Evolutionary conservation across 1,140 invertebrate genomes (phyloP), one percentile per base, ranked within the genome.

Genomic region (Brachionus koreanus): DNA sequence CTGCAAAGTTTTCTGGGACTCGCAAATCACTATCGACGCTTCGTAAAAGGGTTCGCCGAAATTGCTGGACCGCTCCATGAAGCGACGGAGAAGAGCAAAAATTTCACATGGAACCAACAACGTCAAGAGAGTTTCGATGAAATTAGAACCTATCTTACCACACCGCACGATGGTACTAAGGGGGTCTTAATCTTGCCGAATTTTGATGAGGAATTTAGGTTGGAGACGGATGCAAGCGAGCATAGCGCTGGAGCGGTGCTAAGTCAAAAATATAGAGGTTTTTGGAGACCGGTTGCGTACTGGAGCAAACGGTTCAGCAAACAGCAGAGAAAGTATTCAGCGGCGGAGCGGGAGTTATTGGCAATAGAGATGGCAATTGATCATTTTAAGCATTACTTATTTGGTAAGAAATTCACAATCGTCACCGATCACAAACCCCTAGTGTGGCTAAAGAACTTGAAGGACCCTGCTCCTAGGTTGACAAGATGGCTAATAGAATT

Each of bases 21-120:
- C 74, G 82, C 83, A 6, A 84, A 83, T 16, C 87, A 86, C 74
- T 86, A 86, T 83, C 33, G 86, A 10, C 76, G 83, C 29, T 87
- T 85, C 81, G 83, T 86, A 19, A 23, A 25, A n/a, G 69, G 83
- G 6, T 46, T 46, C 12, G 9, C 43, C 12, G 43, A 46, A 46
- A 46, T 6, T 10, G 43, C 43, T 10, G 85, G 83, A 77, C 46
- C 84, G 0, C 69, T 61, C 6, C 57, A 61, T 0, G 19, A 61
- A 16, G 57, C 57, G 12, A 61, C 57, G 0, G 57, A 61, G 12
- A 25, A 61, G 19, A 61, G 16, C 12, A 61, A 61, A 61, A 5
- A 16, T 61, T 61, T 61, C 19, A 16, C 19, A 5, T 61, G 57
- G 57, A 61, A 61, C 3, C 16, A 61, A 5, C 7, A 61, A 23